These are phyloP conservation scores for Thymelicus lineola DNA, from an alignment of 2,888 invertebrate genomes.

Conservation along the genomic window DNA sequence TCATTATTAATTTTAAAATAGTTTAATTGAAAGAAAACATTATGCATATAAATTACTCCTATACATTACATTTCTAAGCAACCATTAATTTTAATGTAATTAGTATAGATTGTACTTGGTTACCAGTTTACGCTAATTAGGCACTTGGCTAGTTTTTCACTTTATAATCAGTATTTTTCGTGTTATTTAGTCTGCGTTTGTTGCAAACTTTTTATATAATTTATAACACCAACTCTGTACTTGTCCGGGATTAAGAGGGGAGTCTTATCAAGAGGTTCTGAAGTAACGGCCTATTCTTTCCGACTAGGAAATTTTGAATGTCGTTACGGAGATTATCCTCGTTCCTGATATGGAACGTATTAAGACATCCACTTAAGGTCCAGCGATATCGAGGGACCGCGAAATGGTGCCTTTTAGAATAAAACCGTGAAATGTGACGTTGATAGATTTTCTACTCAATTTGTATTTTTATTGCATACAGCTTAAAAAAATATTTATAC, in stretches of 20 bases:
- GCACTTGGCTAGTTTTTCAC: too few species aligned
- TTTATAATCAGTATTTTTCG: too few species aligned
- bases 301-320: slow-evolving; percentile 34
- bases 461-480: background rate
- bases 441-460: background rate
- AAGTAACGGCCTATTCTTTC: slow-evolving; percentile 31
- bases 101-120: too few species aligned
- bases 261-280: slow-evolving; percentile 25
- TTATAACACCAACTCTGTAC: slow-evolving; percentile 15
- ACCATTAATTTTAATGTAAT: too few species aligned
- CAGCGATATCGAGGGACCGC: slow-evolving; percentile 1
- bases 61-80: too few species aligned
- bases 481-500: too few species aligned
- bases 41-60: too few species aligned
- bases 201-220: background rate
- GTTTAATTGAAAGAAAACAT: too few species aligned
- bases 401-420: slow-evolving; percentile 1
- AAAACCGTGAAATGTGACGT: background rate
- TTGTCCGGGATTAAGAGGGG: slow-evolving; percentile 20
- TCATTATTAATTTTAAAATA: too few species aligned
- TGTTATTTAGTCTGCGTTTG: too few species aligned
- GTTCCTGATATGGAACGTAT: slow-evolving; percentile 22
- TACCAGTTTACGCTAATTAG: too few species aligned
- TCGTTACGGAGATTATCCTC: slow-evolving; percentile 21
- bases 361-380: slow-evolving; percentile 10